Conservation (phyloP, 2,888 invertebrate species). For the Tryphoninae sp. region DNA sequence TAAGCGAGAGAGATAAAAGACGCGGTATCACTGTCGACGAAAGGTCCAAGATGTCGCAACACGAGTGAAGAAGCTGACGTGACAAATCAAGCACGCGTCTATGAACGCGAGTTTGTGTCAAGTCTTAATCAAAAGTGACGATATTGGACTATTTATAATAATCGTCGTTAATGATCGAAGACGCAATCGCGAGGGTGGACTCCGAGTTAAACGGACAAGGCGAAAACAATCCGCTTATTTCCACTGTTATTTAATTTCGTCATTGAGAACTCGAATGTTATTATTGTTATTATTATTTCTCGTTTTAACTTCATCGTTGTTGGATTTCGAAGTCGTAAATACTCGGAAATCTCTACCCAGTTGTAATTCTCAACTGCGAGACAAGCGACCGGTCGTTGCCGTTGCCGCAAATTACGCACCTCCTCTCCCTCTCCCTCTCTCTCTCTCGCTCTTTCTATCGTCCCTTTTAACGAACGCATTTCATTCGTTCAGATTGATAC, state of each 20-base stretch:
- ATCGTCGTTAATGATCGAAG: slow-evolving; percentile 9
- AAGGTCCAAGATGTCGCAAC: background rate
- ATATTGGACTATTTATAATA: slow-evolving; percentile 27
- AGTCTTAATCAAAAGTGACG: slow-evolving; percentile 9
- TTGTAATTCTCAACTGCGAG: slow-evolving; percentile 11
- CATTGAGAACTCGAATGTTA: too few species aligned
- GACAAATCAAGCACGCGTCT: slow-evolving; percentile 31
- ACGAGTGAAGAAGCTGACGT: slow-evolving; percentile 12
- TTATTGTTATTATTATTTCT: too few species aligned
- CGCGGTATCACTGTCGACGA: slow-evolving; percentile 19
- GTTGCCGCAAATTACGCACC: slow-evolving; percentile 63
- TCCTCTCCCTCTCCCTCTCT: slow-evolving; percentile 49
- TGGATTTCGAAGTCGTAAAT: too few species aligned
- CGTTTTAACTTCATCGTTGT: too few species aligned
- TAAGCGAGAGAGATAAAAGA: slow-evolving; percentile 2
- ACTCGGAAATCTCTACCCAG: background rate
- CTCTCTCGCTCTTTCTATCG: too few species aligned
- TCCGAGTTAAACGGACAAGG: background rate
- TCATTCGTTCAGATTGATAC: slow-evolving; percentile 68
- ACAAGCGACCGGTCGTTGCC: background rate
- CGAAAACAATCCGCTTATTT: background rate
- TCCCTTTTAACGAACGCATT: slow-evolving; percentile 68
- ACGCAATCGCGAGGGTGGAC: slow-evolving; percentile 2
- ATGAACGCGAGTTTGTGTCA: slow-evolving; percentile 15
- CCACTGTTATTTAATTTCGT: too few species aligned